Conservation (phyloP, 2,113 vertebrate species). For the Dunckerocampus dactyliophorus region DNA sequence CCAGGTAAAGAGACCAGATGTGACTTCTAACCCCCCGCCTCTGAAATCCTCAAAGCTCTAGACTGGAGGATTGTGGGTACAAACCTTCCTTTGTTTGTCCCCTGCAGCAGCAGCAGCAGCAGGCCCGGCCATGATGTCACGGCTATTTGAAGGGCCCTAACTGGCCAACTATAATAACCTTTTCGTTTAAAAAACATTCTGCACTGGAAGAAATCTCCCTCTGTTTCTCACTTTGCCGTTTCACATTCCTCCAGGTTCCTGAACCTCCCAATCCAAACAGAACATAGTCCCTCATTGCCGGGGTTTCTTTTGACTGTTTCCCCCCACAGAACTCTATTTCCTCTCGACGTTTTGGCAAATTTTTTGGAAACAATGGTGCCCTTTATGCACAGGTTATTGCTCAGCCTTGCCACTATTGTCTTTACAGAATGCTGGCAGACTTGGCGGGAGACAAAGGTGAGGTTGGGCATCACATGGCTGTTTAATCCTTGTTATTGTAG, state of each 20-base stretch:
- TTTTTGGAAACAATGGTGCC: slow-evolving; percentile 57
- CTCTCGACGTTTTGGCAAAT: slow-evolving; percentile 56
- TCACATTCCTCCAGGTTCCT: slow-evolving; percentile 68
- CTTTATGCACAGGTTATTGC: slow-evolving; percentile 50
- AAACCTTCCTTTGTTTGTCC: slow-evolving; percentile 73
- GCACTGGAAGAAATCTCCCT: slow-evolving; percentile 72
- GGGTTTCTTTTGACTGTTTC: slow-evolving; percentile 58
- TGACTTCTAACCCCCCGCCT: slow-evolving; percentile 64
- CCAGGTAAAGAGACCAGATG: slow-evolving; percentile 68
- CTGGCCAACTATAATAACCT: slow-evolving; percentile 76
- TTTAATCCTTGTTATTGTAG: slow-evolving; percentile 28
- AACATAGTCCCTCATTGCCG: slow-evolving; percentile 60
- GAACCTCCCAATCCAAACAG: slow-evolving; percentile 73
- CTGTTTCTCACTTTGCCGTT: slow-evolving; percentile 68
- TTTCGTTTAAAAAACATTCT: slow-evolving; percentile 72
- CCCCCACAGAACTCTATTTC: slow-evolving; percentile 60
- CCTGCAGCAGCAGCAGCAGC: slow-evolving; percentile 49
- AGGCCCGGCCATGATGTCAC: slow-evolving; percentile 71
- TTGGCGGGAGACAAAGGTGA: slow-evolving; percentile 24
- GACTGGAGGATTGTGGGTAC: slow-evolving; percentile 62
- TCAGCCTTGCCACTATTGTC: slow-evolving; percentile 46
- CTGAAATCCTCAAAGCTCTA: slow-evolving; percentile 57
- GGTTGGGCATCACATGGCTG: slow-evolving; percentile 25
- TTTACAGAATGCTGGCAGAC: slow-evolving; percentile 36
- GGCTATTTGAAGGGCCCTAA: slow-evolving; percentile 72